Evolutionary conservation across 2,888 invertebrate genomes (phyloP), one percentile per base, ranked within the genome.

Genomic region (Ectropis crepuscularia): DNA sequence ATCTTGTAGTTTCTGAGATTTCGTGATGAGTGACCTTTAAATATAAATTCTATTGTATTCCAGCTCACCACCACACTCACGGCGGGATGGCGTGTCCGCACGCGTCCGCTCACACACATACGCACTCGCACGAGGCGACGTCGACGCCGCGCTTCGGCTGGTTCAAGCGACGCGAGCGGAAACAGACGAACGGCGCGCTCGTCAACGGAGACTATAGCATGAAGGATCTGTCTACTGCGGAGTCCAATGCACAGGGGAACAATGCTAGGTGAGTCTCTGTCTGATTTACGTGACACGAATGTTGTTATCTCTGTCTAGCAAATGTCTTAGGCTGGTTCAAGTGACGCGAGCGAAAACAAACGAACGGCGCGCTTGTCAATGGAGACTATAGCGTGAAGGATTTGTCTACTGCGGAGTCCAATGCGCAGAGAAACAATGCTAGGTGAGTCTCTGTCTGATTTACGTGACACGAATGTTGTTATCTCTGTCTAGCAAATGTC

Each of bases 1-100:
- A n/a, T n/a, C n/a, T n/a, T n/a, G n/a, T n/a, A n/a, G n/a, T n/a
- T n/a, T n/a, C n/a, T n/a, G n/a, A n/a, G n/a, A n/a, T n/a, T n/a
- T n/a, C n/a, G n/a, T n/a, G n/a, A n/a, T n/a, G n/a, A n/a, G n/a
- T n/a, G n/a, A n/a, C n/a, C n/a, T n/a, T n/a, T n/a, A n/a, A n/a
- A n/a, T n/a, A n/a, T n/a, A n/a, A n/a, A n/a, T 8, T 12, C 9
- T 53, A 10, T 36, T 61, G n/a, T 49, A 7, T 58, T 50, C 8
- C 74, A 92, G 92, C 92, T 2, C 92, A 92, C 71, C 89, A 90
- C 76, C 92, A 92, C 83, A 74, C 81, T 1, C 92, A 92, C 83
- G 91, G 92, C 61, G 90, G 91, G 38, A 87, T 89, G 45, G 78
- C 89, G 57, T 90, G 90, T 66, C 51, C 82, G 2, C 65, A 67